Evolutionary conservation across 2,888 invertebrate genomes (phyloP).

Genomic region (Rhynchonema sp.): DNA sequence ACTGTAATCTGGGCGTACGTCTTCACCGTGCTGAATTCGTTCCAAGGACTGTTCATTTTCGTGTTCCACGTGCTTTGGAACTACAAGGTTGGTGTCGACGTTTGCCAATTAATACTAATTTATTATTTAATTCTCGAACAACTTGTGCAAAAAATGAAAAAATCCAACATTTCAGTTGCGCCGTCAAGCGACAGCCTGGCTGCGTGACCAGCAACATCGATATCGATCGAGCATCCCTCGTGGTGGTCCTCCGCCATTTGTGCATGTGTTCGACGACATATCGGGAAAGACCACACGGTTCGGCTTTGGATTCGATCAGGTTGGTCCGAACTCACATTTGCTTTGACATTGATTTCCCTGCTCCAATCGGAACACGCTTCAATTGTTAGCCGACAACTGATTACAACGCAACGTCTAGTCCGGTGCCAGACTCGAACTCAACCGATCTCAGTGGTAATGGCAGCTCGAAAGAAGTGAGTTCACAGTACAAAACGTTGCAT

Average conservation of each 20-base stretch:
- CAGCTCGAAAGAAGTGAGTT: no score
- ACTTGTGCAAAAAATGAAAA: no score
- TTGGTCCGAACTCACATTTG: no score
- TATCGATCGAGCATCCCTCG: neutral
- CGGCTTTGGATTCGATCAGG: neutral
- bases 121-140: no score
- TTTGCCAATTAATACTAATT: neutral
- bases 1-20: slow-evolving; percentile 62
- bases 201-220: neutral
- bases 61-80: slow-evolving; percentile 85
- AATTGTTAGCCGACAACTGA: no score
- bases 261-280: neutral
- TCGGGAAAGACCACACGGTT: neutral
- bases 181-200: neutral
- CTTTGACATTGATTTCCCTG: no score
- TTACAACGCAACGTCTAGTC: neutral
- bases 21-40: slow-evolving; percentile 66
- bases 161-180: neutral
- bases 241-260: neutral
- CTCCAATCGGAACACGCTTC: no score
- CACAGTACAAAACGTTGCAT: no score
- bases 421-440: neutral
- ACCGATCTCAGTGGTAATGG: neutral
- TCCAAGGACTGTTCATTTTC: slow-evolving; percentile 79
- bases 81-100: slow-evolving; percentile 47